Evolutionary conservation across 2,888 invertebrate genomes (phyloP).

Genomic region (Orchesella flavescens): DNA sequence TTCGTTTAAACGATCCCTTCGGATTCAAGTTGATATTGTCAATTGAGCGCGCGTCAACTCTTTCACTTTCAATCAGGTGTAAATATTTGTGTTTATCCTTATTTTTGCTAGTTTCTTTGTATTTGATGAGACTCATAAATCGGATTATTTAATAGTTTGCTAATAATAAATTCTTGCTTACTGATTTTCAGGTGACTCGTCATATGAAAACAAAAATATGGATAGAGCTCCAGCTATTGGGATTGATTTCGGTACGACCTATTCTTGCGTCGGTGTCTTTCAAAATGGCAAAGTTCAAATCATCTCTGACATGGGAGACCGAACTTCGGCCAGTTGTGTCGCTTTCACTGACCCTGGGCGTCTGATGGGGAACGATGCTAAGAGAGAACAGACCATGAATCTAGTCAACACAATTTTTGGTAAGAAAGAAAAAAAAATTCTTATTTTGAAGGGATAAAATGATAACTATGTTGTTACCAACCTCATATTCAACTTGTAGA

Average conservation of each 20-base stretch:
- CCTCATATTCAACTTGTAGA: not conserved
- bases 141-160: too few species aligned
- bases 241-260: slow-evolving; percentile 92
- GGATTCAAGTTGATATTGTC: too few species aligned
- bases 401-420: slow-evolving; percentile 86
- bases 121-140: too few species aligned
- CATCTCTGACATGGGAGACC: slow-evolving; percentile 86
- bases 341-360: slow-evolving; percentile 91
- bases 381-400: slow-evolving; percentile 90
- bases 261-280: slow-evolving; percentile 88
- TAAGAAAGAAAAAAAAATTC: too few species aligned
- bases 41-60: too few species aligned
- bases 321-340: slow-evolving; percentile 88
- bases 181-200: too few species aligned
- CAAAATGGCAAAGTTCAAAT: slow-evolving; percentile 89
- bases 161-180: too few species aligned
- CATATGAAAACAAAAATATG: slow-evolving; percentile 92
- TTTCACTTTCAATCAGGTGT: too few species aligned
- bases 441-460: too few species aligned
- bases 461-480: not conserved
- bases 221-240: slow-evolving; percentile 89
- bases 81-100: too few species aligned
- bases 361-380: slow-evolving; percentile 91
- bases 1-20: too few species aligned
- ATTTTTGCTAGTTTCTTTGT: too few species aligned